Conservation (phyloP, 2,113 vertebrate genomes). For the Zeus faber region DNA sequence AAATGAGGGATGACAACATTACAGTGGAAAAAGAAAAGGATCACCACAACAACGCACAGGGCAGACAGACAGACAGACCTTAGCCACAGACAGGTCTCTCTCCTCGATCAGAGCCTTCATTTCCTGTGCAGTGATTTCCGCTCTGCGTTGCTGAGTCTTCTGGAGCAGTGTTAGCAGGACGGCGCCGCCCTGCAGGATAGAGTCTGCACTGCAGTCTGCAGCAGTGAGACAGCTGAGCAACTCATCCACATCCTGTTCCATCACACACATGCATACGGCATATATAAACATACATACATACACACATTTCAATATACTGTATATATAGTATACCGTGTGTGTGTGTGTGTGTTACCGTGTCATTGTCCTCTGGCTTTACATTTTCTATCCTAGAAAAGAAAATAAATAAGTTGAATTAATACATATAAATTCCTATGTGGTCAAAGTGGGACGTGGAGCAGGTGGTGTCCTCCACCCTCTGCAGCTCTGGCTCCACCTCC, state of each 20-base stretch:
- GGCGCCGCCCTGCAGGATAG: not conserved
- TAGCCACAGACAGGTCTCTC: not conserved
- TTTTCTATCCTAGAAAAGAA: not conserved
- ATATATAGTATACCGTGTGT: not conserved
- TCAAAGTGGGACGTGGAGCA: too few species aligned
- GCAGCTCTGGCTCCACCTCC: too few species aligned
- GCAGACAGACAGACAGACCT: not conserved
- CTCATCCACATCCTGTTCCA: not conserved
- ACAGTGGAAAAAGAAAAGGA: not conserved
- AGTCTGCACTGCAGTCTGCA: not conserved
- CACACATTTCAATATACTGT: not conserved
- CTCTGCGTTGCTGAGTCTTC: not conserved
- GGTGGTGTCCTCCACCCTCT: too few species aligned
- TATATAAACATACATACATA: not conserved
- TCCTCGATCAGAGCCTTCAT: not conserved
- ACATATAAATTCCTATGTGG: too few species aligned
- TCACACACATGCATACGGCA: not conserved
- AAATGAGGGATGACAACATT: not conserved
- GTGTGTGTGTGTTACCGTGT: constrained; percentile 4
- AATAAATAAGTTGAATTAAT: too few species aligned
- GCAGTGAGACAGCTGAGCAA: not conserved
- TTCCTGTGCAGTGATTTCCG: not conserved
- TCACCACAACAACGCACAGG: not conserved
- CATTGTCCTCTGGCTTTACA: constrained; percentile 53
- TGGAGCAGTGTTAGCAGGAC: not conserved